Base-by-base conservation (phyloP, 2,888 invertebrate genomes). In the Antitype chi region DNA sequence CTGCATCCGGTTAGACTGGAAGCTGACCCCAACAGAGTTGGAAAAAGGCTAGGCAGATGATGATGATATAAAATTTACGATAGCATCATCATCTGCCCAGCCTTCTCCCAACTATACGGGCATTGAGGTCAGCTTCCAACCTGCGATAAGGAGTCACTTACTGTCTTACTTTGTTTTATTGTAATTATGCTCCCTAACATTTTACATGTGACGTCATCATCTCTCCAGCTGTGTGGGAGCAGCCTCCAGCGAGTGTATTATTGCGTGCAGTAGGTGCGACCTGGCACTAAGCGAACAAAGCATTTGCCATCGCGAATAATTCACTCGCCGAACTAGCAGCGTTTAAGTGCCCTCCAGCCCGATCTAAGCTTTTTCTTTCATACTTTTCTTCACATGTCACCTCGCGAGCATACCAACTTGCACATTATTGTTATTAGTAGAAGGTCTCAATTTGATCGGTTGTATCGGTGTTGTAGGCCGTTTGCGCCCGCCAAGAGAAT, bases 271-370 rank as follows among this genome's bases (percentile, higher is more conserved):
- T n/a, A 55, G 63, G 73, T 32, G 81, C 64, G 63, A 63, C 63
- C 69, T 52, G 55, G 78, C 80, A 80, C 83, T 85, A 83, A 69
- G 72, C 76, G 85, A 86, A 84, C 85, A 86, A 84, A 88, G 84
- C 88, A 87, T 82, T 85, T 83, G 73, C 79, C 84, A 74, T 85
- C 82, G 76, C 90, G 82, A 90, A 91, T 91, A 90, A 91, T 90
- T 90, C 89, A 91, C 82, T 73, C 83, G 64, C 71, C 76, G 86
- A 86, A 89, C 89, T 88, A 81, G 90, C 89, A 85, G 86, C 88
- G 85, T 85, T 88, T 92, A 91, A 92, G 90, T 92, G 91, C 92
- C 89, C 89, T 86, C 86, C 82, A 86, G 85, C 82, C 81, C 80
- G 78, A 81, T 85, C 82, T 89, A 85, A 90, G 86, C 89, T 87